A percentile compares a stretch with the other conserved stretches of the same genome.
These are phyloP conservation scores for Sitodiplosis mosellana DNA, from an alignment of 1,140 invertebrate species.

Conservation along the genomic window DNA sequence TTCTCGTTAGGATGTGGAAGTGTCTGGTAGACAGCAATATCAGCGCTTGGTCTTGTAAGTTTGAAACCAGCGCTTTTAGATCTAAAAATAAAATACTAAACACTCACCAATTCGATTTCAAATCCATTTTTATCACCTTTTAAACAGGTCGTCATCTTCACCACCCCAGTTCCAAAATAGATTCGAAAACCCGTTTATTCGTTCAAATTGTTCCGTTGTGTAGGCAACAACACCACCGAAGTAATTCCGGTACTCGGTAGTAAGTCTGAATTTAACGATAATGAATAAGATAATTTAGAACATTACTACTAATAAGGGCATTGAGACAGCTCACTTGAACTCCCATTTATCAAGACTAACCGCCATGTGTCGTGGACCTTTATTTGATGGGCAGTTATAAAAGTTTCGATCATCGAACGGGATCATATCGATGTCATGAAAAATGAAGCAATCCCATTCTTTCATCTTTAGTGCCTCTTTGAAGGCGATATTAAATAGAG, in stretches of 20 bases:
- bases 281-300: neutral
- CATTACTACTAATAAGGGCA: slow-evolving; percentile 3
- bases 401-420: slow-evolving; percentile 84
- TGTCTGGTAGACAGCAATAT: slow-evolving; percentile 81
- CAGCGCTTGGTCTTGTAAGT: slow-evolving; percentile 69
- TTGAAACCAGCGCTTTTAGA: slow-evolving; percentile 59
- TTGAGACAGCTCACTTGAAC: slow-evolving; percentile 42
- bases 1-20: slow-evolving; percentile 72
- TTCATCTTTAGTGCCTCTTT: slow-evolving; percentile 60
- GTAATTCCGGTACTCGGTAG: slow-evolving; percentile 70
- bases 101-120: neutral
- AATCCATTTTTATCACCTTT: slow-evolving; percentile 29
- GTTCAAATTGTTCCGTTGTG: slow-evolving; percentile 56
- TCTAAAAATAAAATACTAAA: slow-evolving; percentile 17
- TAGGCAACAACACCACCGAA: slow-evolving; percentile 82
- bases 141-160: slow-evolving; percentile 87
- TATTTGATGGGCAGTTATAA: slow-evolving; percentile 74
- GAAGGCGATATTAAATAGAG: slow-evolving; percentile 91
- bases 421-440: slow-evolving; percentile 89
- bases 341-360: slow-evolving; percentile 80
- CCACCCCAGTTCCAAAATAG: too few species aligned
- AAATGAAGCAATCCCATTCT: slow-evolving; percentile 78
- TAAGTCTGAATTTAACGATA: slow-evolving; percentile 28
- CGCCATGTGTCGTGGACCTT: slow-evolving; percentile 79
- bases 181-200: slow-evolving; percentile 81